Evolutionary conservation across 2,113 vertebrate genomes (phyloP).

Genomic region (Alosa alosa): DNA sequence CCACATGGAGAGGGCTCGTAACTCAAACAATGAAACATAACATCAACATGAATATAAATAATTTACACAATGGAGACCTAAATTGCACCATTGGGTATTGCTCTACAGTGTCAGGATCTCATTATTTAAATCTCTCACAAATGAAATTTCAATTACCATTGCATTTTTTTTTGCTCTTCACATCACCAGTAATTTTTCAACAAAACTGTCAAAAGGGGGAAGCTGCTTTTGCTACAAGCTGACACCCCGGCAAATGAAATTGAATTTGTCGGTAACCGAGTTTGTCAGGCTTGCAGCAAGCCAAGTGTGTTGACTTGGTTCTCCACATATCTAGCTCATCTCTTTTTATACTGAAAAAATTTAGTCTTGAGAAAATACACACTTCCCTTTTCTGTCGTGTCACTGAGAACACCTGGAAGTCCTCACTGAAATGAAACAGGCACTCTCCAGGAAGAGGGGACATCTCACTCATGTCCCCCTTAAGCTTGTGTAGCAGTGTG

Average conservation of each 20-base stretch:
- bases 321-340: not conserved
- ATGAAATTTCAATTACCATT: not conserved
- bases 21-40: not conserved
- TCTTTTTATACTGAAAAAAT: not conserved
- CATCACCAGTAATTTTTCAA: not conserved
- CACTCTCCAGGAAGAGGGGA: not conserved
- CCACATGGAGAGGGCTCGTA: not conserved
- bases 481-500: not conserved
- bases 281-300: not conserved
- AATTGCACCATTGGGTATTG: not conserved
- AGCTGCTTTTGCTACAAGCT: not conserved
- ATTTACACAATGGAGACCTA: not conserved
- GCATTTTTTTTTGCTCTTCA: not conserved
- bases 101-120: not conserved
- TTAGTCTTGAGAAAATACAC: too few species aligned
- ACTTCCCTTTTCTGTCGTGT: not conserved
- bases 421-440: not conserved
- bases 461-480: not conserved
- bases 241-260: not conserved
- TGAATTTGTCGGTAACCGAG: not conserved
- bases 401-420: not conserved
- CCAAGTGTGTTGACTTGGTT: not conserved
- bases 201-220: not conserved
- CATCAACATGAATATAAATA: not conserved
- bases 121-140: not conserved